phyloP scores from a whole-genome alignment of 2,888 invertebrate genomes.

The Hemistola chrysoprasaria region DNA sequence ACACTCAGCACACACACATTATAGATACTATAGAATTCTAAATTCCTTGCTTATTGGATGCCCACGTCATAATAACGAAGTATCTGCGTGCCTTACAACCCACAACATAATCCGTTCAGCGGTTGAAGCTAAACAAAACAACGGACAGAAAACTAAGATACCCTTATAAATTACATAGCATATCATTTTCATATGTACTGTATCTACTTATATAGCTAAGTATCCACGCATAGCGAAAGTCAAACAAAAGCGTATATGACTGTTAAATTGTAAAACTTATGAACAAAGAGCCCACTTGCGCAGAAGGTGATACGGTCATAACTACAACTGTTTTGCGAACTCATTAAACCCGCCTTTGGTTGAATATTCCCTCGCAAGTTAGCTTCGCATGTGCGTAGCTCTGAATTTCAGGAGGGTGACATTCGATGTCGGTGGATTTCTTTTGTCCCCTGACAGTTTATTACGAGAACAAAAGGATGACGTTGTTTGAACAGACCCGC shows the following conservation, averaged over 20 bases:
- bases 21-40: too few relatives aligned
- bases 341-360: slow-evolving; percentile 49
- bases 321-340: slow-evolving; percentile 34
- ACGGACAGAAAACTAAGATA: too few relatives aligned
- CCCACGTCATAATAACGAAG: too few relatives aligned
- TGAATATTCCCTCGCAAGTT: slow-evolving; percentile 41
- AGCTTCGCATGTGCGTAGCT: slow-evolving; percentile 35
- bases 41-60: too few relatives aligned
- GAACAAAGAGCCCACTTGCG: slow-evolving; percentile 20
- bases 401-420: slow-evolving; percentile 61
- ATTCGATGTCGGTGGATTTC: slow-evolving; percentile 65
- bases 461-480: slow-evolving; percentile 71
- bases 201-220: too few relatives aligned
- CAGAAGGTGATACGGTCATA: slow-evolving; percentile 35
- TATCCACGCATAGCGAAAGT: background rate
- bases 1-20: too few relatives aligned
- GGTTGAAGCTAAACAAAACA: too few relatives aligned
- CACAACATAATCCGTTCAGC: too few relatives aligned
- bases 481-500: slow-evolving; percentile 64
- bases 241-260: slow-evolving; percentile 12
- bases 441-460: slow-evolving; percentile 73
- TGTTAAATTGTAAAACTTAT: slow-evolving; percentile 14
- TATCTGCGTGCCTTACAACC: too few relatives aligned
- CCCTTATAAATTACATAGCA: too few relatives aligned
- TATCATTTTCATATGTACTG: too few relatives aligned